These are phyloP conservation scores for Odontocolon sp. DNA, from an alignment of 2,888 invertebrate genomes.

Conservation along the genomic window DNA sequence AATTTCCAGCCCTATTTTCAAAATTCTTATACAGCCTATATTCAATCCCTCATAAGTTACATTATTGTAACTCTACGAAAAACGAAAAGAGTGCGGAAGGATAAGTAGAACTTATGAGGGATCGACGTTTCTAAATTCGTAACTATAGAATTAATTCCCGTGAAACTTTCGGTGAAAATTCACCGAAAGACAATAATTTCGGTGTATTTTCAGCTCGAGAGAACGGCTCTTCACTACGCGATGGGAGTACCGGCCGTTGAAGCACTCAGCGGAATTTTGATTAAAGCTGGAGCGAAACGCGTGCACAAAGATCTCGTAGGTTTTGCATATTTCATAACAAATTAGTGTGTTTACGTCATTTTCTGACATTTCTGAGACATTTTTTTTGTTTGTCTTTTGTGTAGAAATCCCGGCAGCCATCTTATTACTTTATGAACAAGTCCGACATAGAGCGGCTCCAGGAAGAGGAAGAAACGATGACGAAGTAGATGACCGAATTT, in stretches of 20 bases:
- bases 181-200: too few relatives aligned
- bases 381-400: conserved; percentile 5
- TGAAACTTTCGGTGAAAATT: too few relatives aligned
- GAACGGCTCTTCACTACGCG: conserved; percentile 94
- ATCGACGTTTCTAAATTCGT: too few relatives aligned
- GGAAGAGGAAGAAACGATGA: conserved; percentile 89
- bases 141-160: too few relatives aligned
- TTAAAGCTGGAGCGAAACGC: conserved; percentile 91
- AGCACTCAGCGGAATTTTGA: conserved; percentile 89
- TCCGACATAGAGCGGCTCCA: conserved; percentile 92
- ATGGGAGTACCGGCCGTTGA: conserved; percentile 95
- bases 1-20: too few relatives aligned
- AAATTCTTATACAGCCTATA: too few relatives aligned
- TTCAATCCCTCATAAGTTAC: too few relatives aligned
- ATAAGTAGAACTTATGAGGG: too few relatives aligned
- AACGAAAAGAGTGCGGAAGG: too few relatives aligned
- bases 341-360: conserved; percentile 61
- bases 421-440: conserved; percentile 96
- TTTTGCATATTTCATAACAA: background rate
- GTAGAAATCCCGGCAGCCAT: conserved; percentile 91
- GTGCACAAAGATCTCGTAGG: conserved; percentile 90
- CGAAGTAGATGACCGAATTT: conserved; percentile 49
- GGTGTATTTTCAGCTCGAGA: conserved; percentile 89
- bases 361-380: conserved; percentile 83
- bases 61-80: too few relatives aligned